Percentiles rank a stretch among this genome's conserved stretches.
phyloP scores from a whole-genome alignment of 2,113 vertebrate genomes.

The Circaetus gallicus region DNA sequence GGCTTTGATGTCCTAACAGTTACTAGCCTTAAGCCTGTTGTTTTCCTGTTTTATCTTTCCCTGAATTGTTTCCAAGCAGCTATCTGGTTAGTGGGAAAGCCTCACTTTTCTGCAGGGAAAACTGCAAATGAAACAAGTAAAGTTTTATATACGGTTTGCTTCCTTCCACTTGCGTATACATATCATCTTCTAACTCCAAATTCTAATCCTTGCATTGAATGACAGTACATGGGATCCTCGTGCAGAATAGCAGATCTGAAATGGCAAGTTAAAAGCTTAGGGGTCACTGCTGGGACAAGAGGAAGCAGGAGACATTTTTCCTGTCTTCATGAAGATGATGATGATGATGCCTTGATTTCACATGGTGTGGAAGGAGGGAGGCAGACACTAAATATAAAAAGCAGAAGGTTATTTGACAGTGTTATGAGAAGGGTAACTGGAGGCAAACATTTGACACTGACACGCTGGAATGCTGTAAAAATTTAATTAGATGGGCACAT shows the following conservation, averaged over 20 bases:
- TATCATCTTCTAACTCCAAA: neutral
- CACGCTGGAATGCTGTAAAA: slow-evolving; percentile 79
- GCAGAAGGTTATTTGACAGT: slow-evolving; percentile 71
- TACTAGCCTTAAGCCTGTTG: neutral
- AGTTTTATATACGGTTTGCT: neutral
- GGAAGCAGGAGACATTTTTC: slow-evolving; percentile 15
- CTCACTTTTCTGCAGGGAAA: neutral
- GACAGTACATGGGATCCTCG: neutral
- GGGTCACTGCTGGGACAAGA: slow-evolving; percentile 13
- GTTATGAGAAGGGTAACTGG: slow-evolving; percentile 72
- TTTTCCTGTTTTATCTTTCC: slow-evolving; percentile 13
- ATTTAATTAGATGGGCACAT: slow-evolving; percentile 82
- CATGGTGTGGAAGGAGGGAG: slow-evolving; percentile 35
- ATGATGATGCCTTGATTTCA: slow-evolving; percentile 7
- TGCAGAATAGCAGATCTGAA: neutral
- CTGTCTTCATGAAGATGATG: neutral
- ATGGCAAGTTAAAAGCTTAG: neutral
- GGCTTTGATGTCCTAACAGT: slow-evolving; percentile 40
- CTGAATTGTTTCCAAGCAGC: neutral
- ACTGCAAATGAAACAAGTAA: neutral
- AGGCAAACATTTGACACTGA: slow-evolving; percentile 79
- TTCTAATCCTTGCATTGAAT: neutral
- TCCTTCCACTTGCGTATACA: neutral
- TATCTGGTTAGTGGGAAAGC: neutral
- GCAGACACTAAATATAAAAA: slow-evolving; percentile 50